These are phyloP conservation scores for Catharus bicknelli DNA, from an alignment of 2,113 vertebrate genomes.

Conservation along the genomic window DNA sequence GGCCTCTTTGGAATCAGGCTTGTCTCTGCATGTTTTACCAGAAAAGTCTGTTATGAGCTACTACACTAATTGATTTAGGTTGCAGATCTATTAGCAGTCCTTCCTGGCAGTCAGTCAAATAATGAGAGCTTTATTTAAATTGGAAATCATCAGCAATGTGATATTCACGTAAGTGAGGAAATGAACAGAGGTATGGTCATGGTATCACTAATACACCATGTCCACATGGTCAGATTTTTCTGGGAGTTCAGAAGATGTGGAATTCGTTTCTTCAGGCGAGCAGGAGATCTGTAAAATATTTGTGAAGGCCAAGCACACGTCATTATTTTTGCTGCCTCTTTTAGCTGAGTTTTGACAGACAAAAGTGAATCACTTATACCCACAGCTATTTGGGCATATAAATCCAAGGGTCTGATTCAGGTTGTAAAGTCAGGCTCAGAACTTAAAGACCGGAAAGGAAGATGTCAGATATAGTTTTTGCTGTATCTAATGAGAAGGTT, in stretches of 20 bases:
- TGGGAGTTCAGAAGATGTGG: not conserved
- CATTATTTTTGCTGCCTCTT: not conserved
- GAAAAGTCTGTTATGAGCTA: not conserved
- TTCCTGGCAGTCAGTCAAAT: constrained; percentile 28
- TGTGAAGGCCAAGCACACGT: not conserved
- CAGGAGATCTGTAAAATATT: not conserved
- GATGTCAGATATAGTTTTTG: not conserved
- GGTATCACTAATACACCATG: rapidly evolving
- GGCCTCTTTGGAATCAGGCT: not conserved
- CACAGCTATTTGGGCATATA: not conserved
- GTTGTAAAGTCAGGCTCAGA: not conserved
- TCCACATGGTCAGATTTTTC: not conserved
- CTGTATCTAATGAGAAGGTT: not conserved
- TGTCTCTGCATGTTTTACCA: not conserved
- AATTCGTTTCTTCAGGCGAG: not conserved
- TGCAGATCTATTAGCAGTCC: constrained; percentile 21
- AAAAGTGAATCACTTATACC: not conserved
- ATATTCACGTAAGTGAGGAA: not conserved
- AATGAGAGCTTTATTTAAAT: constrained; percentile 7
- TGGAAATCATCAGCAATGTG: not conserved
- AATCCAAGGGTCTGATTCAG: not conserved
- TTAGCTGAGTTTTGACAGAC: not conserved
- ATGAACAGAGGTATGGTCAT: not conserved
- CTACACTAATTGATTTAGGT: not conserved
- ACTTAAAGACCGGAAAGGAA: not conserved